phyloP scores from a whole-genome alignment of 1,140 invertebrate species.

The Drosophila varians region DNA sequence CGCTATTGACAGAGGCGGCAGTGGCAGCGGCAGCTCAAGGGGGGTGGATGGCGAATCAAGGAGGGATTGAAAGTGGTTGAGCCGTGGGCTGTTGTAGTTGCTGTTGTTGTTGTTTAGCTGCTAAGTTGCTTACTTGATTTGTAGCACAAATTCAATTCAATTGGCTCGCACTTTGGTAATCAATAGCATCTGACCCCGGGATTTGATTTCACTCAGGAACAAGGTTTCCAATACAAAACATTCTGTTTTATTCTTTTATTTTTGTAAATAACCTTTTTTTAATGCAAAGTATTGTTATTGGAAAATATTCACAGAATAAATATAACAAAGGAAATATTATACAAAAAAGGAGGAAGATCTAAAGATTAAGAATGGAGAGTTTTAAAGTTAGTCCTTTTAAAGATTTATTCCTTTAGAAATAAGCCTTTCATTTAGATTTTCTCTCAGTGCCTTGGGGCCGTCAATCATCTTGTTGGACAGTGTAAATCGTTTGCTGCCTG shows the following conservation, averaged over 20 bases:
- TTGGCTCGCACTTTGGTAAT: slow-evolving; percentile 66
- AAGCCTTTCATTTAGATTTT: neutral
- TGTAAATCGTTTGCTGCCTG: slow-evolving; percentile 52
- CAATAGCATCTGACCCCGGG: slow-evolving; percentile 52
- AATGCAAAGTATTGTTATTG: neutral
- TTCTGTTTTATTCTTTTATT: slow-evolving; percentile 5
- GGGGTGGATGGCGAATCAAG: slow-evolving; percentile 3
- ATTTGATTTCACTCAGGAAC: slow-evolving; percentile 69
- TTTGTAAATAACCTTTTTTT: slow-evolving; percentile 12
- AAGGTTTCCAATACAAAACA: slow-evolving; percentile 54
- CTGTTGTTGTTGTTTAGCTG: slow-evolving; percentile 64
- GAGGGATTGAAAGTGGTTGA: slow-evolving; percentile 9
- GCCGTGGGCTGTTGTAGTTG: slow-evolving; percentile 18
- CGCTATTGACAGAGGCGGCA: slow-evolving; percentile 48
- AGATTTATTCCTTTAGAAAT: too few relatives aligned
- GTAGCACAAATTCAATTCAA: slow-evolving; percentile 81
- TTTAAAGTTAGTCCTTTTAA: neutral
- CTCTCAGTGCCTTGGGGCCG: slow-evolving; percentile 16
- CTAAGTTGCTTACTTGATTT: slow-evolving; percentile 81
- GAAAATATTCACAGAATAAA: neutral
- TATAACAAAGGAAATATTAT: neutral
- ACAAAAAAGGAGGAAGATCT: too few relatives aligned
- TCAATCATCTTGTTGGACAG: slow-evolving; percentile 41
- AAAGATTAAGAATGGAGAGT: too few relatives aligned
- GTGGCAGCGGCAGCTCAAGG: neutral